These are phyloP conservation scores for Siniperca chuatsi DNA, from an alignment of 2,113 vertebrate genomes.

Conservation along the genomic window DNA sequence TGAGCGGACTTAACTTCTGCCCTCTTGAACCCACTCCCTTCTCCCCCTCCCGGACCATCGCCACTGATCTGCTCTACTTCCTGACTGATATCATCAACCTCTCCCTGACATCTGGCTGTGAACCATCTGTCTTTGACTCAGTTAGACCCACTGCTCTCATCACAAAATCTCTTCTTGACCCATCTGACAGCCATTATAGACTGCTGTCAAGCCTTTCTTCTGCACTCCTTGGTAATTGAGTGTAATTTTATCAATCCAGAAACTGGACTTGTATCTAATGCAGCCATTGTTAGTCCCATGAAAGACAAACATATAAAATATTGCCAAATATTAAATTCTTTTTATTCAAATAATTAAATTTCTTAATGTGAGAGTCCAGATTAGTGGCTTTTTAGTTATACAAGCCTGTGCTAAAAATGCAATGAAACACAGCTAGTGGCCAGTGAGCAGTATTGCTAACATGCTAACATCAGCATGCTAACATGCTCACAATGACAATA, in stretches of 20 bases:
- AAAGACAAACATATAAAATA: background rate
- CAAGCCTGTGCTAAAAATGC: background rate
- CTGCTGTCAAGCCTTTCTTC: background rate
- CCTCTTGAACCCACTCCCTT: constrained; percentile 16
- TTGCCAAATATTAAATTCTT: background rate
- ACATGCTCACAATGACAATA: background rate
- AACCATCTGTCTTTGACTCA: constrained; percentile 62
- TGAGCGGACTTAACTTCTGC: constrained; percentile 50
- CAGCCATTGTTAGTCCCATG: background rate
- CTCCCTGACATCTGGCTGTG: constrained; percentile 57
- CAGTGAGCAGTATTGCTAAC: background rate
- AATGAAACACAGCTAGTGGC: background rate
- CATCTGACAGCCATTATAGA: constrained; percentile 28
- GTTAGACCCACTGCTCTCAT: constrained; percentile 25
- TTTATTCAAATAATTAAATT: background rate
- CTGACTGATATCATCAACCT: constrained; percentile 49
- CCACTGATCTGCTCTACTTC: constrained; percentile 52
- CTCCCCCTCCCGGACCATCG: constrained; percentile 10
- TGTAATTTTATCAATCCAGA: constrained; percentile 3
- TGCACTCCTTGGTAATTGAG: background rate
- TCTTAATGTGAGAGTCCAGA: background rate
- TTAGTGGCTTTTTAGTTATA: background rate
- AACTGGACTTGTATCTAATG: constrained; percentile 5
- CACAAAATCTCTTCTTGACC: constrained; percentile 44
- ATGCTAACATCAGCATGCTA: background rate